Percentiles rank a stretch among this genome's conserved stretches.
Conservation (phyloP, 2,113 vertebrate genomes). For the Gopherus flavomarginatus region DNA sequence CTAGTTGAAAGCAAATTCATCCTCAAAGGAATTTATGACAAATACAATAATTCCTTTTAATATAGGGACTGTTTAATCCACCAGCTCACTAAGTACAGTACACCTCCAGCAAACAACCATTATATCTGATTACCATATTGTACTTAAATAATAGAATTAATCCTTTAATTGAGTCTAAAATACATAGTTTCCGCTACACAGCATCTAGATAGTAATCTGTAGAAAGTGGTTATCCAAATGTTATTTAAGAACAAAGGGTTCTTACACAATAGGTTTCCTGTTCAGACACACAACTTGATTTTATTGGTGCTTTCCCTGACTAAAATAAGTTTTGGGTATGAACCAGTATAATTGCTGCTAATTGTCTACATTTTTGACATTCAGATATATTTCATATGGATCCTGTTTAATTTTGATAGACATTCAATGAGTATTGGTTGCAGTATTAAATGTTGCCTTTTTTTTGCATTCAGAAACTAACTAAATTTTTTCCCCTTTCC, state of each 20-base stretch:
- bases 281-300: slow-evolving; percentile 58
- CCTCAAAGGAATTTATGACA: slow-evolving; percentile 81
- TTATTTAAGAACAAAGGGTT: slow-evolving; percentile 54
- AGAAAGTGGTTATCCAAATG: slow-evolving; percentile 46
- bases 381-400: slow-evolving; percentile 63
- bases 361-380: slow-evolving; percentile 65
- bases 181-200: slow-evolving; percentile 55
- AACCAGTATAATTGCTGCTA: slow-evolving; percentile 70
- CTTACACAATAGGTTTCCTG: slow-evolving; percentile 54
- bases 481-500: slow-evolving; percentile 22
- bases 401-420: slow-evolving; percentile 38
- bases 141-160: slow-evolving; percentile 75
- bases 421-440: slow-evolving; percentile 49
- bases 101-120: slow-evolving; percentile 72
- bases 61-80: slow-evolving; percentile 72
- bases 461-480: slow-evolving; percentile 34
- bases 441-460: slow-evolving; percentile 56
- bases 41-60: slow-evolving; percentile 80
- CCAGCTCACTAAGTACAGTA: slow-evolving; percentile 54
- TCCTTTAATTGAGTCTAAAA: slow-evolving; percentile 71
- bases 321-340: slow-evolving; percentile 67
- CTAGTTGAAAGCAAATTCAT: slow-evolving; percentile 75
- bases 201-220: slow-evolving; percentile 35
- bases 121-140: slow-evolving; percentile 66
- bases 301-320: slow-evolving; percentile 53